These are phyloP conservation scores for Brachionus paranguensis DNA, from an alignment of 1,140 invertebrate genomes.

Conservation along the genomic window DNA sequence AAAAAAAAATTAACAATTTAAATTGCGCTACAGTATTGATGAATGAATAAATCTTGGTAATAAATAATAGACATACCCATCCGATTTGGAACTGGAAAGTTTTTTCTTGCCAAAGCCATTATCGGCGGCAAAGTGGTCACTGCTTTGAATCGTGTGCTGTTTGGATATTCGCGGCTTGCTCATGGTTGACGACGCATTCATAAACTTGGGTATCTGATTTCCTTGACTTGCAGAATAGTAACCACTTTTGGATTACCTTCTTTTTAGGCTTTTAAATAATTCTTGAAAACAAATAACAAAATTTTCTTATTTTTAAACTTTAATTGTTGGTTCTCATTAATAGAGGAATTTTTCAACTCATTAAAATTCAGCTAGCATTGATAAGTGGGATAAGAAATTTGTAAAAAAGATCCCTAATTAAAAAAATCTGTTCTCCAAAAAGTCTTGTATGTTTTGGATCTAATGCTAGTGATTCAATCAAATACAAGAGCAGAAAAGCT, in stretches of 20 bases:
- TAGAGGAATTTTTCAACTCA: neutral
- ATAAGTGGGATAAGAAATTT: neutral
- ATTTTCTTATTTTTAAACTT: constrained; percentile 6
- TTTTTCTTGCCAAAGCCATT: neutral
- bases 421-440: neutral
- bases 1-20: neutral
- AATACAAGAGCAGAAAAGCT: neutral
- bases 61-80: neutral
- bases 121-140: neutral
- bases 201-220: neutral
- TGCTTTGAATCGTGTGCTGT: neutral
- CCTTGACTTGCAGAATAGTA: neutral
- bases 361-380: neutral
- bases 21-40: neutral
- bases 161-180: neutral
- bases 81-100: neutral
- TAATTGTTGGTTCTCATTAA: constrained; percentile 25
- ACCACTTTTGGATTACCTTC: neutral
- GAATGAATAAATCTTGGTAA: neutral
- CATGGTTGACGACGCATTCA: neutral
- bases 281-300: neutral
- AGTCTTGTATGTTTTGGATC: neutral
- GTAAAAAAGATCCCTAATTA: constrained; percentile 4
- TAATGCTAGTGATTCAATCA: neutral
- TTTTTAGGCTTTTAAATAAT: neutral